Base-by-base conservation (phyloP, 2,797 vertebrate species). In the Linurgus olivaceus region DNA sequence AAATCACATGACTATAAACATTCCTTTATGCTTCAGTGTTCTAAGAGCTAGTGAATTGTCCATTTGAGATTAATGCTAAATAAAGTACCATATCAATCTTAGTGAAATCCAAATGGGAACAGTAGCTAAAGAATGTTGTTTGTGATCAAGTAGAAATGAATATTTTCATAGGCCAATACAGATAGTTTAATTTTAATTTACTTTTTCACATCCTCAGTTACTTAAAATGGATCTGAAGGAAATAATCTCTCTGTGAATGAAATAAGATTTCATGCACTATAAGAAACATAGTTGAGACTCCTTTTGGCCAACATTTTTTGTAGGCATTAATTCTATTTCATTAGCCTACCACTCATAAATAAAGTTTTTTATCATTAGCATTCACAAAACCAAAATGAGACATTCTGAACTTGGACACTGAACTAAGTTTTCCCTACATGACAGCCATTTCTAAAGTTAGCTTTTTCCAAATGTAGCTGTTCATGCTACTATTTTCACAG, bases 211-310 rank as follows among this genome's bases (percentile, higher is more conserved):
- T 59, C 11, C 6, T 70, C 11, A 37, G 16, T 74, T 77, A 55
- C 31, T 75, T 81, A 66, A 92, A 93, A 59, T 67, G 17, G 11
- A 61, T 73, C 55, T 85, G 29, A 86, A 89, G 24, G 52, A 79
- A 75, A 67, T 86, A 1, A 35, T 48, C 20, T 58, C 16, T 72
- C 38, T 76, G 6, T 73, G 52, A 81, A 68, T 72, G 28, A 33
- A 8, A 51, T n/a, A 29, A 52, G n/a, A 23, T 1, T 31, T 82
- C 19, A 28, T 55, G 13, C 26, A 35, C 19, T 44, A 25, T 42
- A 63, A 82, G 33, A 62, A 90, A 51, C 2, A 2, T 31, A 47
- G 23, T n/a, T 81, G 47, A 72, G 33, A 82, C n/a, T 85, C 26
- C 29, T 77, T 72, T 77, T 65, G 18, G 40, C 25, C 33, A 82